These are phyloP conservation scores for Tenthredo notha DNA, from an alignment of 2,888 invertebrate genomes.

Conservation along the genomic window DNA sequence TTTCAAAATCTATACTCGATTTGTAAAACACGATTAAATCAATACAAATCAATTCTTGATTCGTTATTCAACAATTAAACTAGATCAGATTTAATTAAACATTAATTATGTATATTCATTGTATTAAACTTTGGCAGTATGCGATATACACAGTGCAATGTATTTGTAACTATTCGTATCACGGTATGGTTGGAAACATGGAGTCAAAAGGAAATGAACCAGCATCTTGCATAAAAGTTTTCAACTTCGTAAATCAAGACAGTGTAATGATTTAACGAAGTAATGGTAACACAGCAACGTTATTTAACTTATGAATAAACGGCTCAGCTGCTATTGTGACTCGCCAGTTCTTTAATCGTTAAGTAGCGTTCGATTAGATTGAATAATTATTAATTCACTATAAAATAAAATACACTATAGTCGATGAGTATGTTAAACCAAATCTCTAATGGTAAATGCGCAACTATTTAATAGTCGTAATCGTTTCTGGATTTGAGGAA, in stretches of 20 bases:
- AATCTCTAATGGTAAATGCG: constrained; percentile 28
- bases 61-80: not conserved
- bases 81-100: not conserved
- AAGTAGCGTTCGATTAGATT: not conserved
- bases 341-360: not conserved
- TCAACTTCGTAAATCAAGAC: not conserved
- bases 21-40: not conserved
- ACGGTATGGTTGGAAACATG: constrained; percentile 2
- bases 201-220: not conserved
- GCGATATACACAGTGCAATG: not conserved
- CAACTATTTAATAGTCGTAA: not conserved
- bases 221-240: not conserved
- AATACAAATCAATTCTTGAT: not conserved
- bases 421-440: constrained; percentile 20
- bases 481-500: not conserved
- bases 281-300: constrained; percentile 27
- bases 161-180: constrained; percentile 6
- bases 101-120: not conserved
- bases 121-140: constrained; percentile 33
- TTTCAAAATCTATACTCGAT: not conserved
- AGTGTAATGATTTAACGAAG: not conserved
- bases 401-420: not conserved
- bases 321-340: constrained; percentile 23
- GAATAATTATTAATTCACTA: not conserved
- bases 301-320: constrained; percentile 14